Evolutionary conservation across 2,113 vertebrate genomes (phyloP).

Genomic region (Corythoichthys intestinalis): DNA sequence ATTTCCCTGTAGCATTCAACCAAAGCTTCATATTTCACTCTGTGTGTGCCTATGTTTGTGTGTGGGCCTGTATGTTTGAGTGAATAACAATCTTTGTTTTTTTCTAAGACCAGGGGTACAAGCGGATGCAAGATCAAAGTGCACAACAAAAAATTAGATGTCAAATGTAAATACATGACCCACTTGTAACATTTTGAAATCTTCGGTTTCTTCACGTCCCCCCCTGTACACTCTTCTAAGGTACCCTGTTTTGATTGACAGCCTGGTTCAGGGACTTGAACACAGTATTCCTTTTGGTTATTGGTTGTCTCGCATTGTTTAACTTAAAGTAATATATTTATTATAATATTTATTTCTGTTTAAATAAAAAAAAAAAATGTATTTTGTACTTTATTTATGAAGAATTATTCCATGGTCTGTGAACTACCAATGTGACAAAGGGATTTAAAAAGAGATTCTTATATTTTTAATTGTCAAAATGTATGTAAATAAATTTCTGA

Average conservation of each 20-base stretch:
- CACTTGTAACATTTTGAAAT: slow-evolving; percentile 33
- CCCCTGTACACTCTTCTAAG: slow-evolving; percentile 21
- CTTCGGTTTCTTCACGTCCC: slow-evolving; percentile 41
- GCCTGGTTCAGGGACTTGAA: slow-evolving; percentile 70
- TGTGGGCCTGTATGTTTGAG: background rate
- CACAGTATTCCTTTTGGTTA: slow-evolving; percentile 73
- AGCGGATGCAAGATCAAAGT: slow-evolving; percentile 36
- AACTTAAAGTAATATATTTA: slow-evolving; percentile 78
- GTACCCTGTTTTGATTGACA: slow-evolving; percentile 49
- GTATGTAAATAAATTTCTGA: slow-evolving; percentile 56
- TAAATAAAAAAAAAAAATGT: slow-evolving; percentile 68
- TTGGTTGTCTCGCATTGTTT: slow-evolving; percentile 66
- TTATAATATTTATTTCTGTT: slow-evolving; percentile 77
- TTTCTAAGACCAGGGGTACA: slow-evolving; percentile 42
- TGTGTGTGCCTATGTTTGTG: slow-evolving; percentile 31
- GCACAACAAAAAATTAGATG: slow-evolving; percentile 34
- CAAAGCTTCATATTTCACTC: slow-evolving; percentile 71
- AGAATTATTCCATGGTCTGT: slow-evolving; percentile 59
- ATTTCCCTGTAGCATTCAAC: slow-evolving; percentile 76
- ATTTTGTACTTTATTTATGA: slow-evolving; percentile 81
- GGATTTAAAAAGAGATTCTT: slow-evolving; percentile 60
- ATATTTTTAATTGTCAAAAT: slow-evolving; percentile 70
- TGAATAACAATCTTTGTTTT: slow-evolving; percentile 14
- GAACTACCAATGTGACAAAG: slow-evolving; percentile 61
- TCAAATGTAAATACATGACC: slow-evolving; percentile 25